Evolutionary conservation across 2,888 invertebrate species (phyloP), one percentile per base, ranked within the genome.

Genomic region (Leptarthrus brevirostris): DNA sequence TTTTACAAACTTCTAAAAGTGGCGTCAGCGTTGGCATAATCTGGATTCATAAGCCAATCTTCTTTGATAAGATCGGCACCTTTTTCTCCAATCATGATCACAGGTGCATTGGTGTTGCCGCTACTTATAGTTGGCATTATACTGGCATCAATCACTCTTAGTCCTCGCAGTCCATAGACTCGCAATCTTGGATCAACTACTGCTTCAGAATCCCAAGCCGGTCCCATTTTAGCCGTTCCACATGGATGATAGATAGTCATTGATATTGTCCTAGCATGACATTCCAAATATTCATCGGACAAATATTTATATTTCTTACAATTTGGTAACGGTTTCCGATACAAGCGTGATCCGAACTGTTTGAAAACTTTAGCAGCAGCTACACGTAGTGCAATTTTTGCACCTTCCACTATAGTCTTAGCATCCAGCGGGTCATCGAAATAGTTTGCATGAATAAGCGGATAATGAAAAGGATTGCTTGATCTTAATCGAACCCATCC

Each of bases 161-260:
- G 86, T 10, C 93, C 92, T 71, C 89, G 86, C 0, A 96, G 86
- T 1, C 95, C 95, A 78, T 94, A 90, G 0, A 95, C 93, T 54
- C 89, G 87, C 52, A 95, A 83, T 75, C 91, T 87, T 0, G 93
- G 90, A 86, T 95, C 95, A 0, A 95, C 95, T 0, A 95, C 95
- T 0, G 95, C 94, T 14, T 88, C 89, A 0, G 87, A 86, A 81
- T 95, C 95, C 87, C 89, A 90, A 1, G 88, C 85, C 0, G 94
- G 93, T 5, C 95, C 95, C 95, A 95, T 95, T 83, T 95, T 95
- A 14, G 93, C 89, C 0, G 95, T 95, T 5, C 95, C 95, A 52
- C 92, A 91, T 0, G 94, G 95, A 86, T 95, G 95, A 81, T 95
- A 95, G 79, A 95, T 93, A 2, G 95, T 95, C 93, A 94, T 94